phyloP scores from a whole-genome alignment of 2,888 invertebrate genomes.

The Saturnia japonica region DNA sequence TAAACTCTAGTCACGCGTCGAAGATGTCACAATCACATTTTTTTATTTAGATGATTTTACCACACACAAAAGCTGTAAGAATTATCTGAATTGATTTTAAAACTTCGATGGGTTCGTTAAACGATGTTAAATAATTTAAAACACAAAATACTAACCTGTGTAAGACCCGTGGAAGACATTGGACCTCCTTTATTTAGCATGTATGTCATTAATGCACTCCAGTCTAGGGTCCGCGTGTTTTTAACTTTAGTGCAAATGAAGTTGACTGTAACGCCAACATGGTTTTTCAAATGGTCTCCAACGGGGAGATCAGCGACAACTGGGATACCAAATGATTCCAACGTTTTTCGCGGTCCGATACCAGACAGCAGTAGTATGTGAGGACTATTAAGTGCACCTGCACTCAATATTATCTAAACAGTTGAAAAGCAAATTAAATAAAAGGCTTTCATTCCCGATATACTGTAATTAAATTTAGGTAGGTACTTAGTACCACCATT shows the following conservation, averaged over 20 bases:
- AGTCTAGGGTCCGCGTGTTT: conserved; percentile 78
- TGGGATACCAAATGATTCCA: conserved; percentile 75
- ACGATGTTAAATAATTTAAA: neutral
- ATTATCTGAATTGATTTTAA: neutral
- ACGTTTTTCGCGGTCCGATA: conserved; percentile 81
- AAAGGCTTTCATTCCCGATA: neutral
- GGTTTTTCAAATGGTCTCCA: conserved; percentile 84
- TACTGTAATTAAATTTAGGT: too few species aligned
- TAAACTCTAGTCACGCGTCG: too few species aligned
- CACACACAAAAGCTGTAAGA: neutral
- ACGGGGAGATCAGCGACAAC: conserved; percentile 84
- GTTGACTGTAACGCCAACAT: conserved; percentile 81
- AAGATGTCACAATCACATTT: too few species aligned
- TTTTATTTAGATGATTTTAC: neutral
- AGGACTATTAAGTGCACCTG: conserved; percentile 84
- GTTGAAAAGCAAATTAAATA: neutral
- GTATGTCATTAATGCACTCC: conserved; percentile 81
- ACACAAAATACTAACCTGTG: conserved; percentile 68
- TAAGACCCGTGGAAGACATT: conserved; percentile 83
- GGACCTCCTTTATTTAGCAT: conserved; percentile 79
- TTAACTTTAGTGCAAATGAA: conserved; percentile 70
- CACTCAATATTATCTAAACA: conserved; percentile 80
- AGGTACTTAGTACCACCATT: too few species aligned
- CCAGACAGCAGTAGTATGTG: conserved; percentile 84
- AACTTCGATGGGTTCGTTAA: neutral